A percentile compares a stretch with the other conserved stretches of the same genome.
These are phyloP conservation scores for Argyra leucocephala DNA, from an alignment of 2,888 invertebrate species.

Conservation along the genomic window DNA sequence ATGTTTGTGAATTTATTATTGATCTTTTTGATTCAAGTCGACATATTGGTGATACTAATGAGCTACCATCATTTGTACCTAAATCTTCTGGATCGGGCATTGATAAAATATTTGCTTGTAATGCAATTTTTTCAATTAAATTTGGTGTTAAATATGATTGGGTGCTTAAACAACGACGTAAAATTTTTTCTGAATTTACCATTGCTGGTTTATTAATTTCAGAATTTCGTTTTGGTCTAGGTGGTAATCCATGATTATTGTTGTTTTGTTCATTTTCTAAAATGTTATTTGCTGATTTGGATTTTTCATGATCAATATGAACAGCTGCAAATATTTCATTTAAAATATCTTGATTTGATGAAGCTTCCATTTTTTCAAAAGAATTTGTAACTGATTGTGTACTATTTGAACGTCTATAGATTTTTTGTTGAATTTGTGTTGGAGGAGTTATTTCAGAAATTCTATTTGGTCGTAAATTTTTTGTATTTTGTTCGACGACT, in stretches of 20 bases:
- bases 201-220: conserved; percentile 15
- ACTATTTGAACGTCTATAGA: conserved; percentile 5
- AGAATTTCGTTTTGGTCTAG: conserved; percentile 10
- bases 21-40: conserved; percentile 20
- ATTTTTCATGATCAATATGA: not conserved
- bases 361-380: not conserved
- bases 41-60: conserved; percentile 21
- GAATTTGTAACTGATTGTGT: not conserved
- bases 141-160: conserved; percentile 23
- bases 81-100: conserved; percentile 18
- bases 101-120: conserved; percentile 18
- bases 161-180: conserved; percentile 21
- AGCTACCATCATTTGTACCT: conserved; percentile 22
- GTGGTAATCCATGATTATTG: not conserved
- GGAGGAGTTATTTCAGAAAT: not conserved
- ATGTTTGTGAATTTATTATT: conserved; percentile 14
- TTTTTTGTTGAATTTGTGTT: conserved; percentile 15
- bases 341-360: not conserved
- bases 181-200: conserved; percentile 18
- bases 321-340: not conserved
- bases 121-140: conserved; percentile 22
- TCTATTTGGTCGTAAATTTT: not conserved
- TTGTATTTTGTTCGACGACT: not conserved
- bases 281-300: conserved; percentile 7
- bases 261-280: conserved; percentile 12